These are phyloP conservation scores for Myotis findleyi DNA, from an alignment of 2,797 vertebrate species.

Conservation along the genomic window DNA sequence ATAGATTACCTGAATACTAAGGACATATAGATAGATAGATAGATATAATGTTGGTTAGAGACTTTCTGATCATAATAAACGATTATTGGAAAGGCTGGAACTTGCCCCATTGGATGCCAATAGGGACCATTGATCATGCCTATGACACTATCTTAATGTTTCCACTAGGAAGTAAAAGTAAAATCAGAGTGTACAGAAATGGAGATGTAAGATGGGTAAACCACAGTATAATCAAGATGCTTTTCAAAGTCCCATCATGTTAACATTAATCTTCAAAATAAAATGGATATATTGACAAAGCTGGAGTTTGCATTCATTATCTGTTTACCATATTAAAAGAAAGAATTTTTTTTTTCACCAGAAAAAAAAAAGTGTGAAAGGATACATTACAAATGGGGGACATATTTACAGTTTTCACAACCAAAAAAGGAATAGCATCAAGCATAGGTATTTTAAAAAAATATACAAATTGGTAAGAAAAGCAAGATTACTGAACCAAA, in stretches of 20 bases:
- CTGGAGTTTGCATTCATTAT: not conserved
- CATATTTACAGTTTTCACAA: not conserved
- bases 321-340: not conserved
- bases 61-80: not conserved
- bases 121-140: not conserved
- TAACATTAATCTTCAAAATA: not conserved
- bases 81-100: not conserved
- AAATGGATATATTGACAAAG: not conserved
- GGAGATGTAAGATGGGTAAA: not conserved
- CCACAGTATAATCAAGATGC: no score
- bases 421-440: not conserved
- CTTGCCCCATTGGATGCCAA: not conserved
- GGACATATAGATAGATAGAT: not conserved
- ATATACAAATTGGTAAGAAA: not conserved
- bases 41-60: not conserved
- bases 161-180: not conserved
- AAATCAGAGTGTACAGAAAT: not conserved
- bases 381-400: not conserved
- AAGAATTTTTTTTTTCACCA: not conserved
- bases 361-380: not conserved
- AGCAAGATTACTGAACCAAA: not conserved
- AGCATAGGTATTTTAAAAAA: not conserved
- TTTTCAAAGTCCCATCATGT: not conserved
- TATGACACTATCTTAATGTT: not conserved
- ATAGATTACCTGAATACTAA: not conserved